Evolutionary conservation across 1,140 invertebrate genomes (phyloP), one percentile per base, ranked within the genome.

Genomic region (Whitmania pigra): DNA sequence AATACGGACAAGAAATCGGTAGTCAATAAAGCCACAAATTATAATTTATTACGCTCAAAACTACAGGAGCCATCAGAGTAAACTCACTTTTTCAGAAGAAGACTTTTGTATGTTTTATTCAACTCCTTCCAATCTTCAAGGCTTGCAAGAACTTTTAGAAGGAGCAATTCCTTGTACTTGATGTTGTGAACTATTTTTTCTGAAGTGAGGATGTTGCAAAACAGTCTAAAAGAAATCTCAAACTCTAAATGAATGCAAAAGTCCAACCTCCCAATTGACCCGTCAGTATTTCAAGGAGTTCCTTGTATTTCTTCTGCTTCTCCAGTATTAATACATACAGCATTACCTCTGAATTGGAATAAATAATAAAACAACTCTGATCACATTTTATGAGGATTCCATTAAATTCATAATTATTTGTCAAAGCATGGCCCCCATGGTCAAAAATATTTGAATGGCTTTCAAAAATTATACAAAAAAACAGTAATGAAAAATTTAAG

Each of bases 311-410:
- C 54, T 86, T 86, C 81, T 86, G 89, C 71, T 90, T 84, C 78
- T 94, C 89, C 57, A 97, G 82, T 72, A 97, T 91, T 85, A 94
- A 90, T 53, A 96, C 83, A 82, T 94, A 96, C 25, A 96, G 83
- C 69, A 91, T 87, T 0, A 93, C 89, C 83, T 97, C 93, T 82
- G 74, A 49, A 76, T 76, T 66, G 9, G n/a, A 17, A 49, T 13
- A 49, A 49, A 49, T 49, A 49, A 49, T 15, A 49, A 49, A 15
- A 49, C 15, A 11, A 11, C 43, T 13, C 2, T 49, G 2, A 49
- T 49, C 5, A 17, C 31, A 36, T 49, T 49, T 49, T 1, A 15
- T 49, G 15, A 49, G 2, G 9, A 11, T 15, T 49, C 15, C 9
- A 49, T 49, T 49, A 49, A 49, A 15, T 49, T 11, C 9, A 15